Conservation (phyloP, 2,797 vertebrate species). For the Malurus splendens region DNA sequence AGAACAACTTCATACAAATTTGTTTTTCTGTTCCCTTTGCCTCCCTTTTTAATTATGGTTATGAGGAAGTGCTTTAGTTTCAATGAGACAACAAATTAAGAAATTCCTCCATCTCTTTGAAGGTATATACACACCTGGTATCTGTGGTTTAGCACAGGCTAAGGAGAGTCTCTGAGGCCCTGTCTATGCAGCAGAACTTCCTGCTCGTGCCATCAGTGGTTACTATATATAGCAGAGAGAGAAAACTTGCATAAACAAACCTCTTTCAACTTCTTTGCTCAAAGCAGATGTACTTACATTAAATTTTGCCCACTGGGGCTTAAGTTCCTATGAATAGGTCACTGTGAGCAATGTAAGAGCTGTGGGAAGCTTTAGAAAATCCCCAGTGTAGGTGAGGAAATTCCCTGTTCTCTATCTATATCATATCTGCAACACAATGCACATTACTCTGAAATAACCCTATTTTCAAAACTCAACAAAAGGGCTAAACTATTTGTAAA, state of each 20-base stretch:
- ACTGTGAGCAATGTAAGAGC: background rate
- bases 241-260: background rate
- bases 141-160: conserved; percentile 20
- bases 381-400: background rate
- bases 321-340: background rate
- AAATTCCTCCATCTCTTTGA: conserved; percentile 36
- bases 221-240: background rate
- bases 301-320: background rate
- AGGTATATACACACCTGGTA: conserved; percentile 15
- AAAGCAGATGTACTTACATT: background rate
- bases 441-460: background rate
- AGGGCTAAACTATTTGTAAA: background rate
- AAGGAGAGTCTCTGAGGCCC: background rate
- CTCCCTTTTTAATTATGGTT: conserved; percentile 60
- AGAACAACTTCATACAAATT: background rate
- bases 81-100: conserved; percentile 46
- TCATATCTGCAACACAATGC: background rate
- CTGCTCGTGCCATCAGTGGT: background rate
- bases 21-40: conserved; percentile 20
- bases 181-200: background rate
- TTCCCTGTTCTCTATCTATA: background rate
- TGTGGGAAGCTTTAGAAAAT: background rate
- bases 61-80: conserved; percentile 32
- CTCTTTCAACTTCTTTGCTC: background rate
- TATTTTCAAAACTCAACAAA: background rate